Evolutionary conservation across 2,797 vertebrate species (phyloP).

Genomic region (Graptemys geographica): DNA sequence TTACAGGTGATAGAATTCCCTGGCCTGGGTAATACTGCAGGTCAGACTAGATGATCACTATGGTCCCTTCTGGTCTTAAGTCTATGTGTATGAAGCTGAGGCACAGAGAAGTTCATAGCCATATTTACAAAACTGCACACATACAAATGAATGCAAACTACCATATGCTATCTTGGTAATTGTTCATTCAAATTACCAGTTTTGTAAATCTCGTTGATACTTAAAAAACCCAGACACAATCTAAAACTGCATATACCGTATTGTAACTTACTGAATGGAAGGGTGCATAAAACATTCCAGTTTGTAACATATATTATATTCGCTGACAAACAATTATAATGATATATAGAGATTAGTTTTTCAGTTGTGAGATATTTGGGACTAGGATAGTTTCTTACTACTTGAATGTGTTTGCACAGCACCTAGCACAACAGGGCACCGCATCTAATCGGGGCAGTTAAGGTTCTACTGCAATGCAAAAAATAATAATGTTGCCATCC

Average conservation of each 20-base stretch:
- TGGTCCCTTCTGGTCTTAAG: neutral
- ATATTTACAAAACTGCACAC: neutral
- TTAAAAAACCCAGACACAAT: neutral
- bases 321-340: neutral
- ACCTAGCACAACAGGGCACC: slow-evolving; percentile 21
- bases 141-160: neutral
- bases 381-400: neutral
- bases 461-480: neutral
- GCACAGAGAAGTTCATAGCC: neutral
- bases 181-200: neutral
- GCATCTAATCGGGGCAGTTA: neutral
- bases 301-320: neutral
- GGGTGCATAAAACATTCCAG: neutral
- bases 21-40: neutral
- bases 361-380: neutral
- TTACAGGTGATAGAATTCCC: neutral
- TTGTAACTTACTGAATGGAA: neutral
- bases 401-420: neutral
- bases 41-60: neutral
- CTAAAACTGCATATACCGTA: neutral
- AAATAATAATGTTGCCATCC: neutral
- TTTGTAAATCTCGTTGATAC: neutral
- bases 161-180: neutral
- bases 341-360: neutral
- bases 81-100: neutral